phyloP scores from a whole-genome alignment of 2,113 vertebrate genomes.

The Furnarius figulus region DNA sequence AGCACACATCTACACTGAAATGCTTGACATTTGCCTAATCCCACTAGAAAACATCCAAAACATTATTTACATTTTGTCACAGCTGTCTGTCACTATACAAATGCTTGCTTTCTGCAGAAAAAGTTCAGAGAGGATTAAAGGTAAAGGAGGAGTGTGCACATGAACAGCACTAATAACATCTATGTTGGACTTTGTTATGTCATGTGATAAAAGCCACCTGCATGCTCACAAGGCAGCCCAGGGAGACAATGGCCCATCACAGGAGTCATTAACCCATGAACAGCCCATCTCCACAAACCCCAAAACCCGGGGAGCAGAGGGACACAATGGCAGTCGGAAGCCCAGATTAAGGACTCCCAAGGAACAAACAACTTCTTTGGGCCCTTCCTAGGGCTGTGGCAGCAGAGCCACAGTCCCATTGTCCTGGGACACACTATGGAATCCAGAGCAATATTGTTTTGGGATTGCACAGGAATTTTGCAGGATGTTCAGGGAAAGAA shows the following conservation, averaged over 20 bases:
- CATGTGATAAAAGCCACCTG: not conserved
- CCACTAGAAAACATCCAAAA: not conserved
- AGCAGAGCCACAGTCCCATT: not conserved
- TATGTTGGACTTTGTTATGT: not conserved
- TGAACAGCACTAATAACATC: not conserved
- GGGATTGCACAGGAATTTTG: not conserved
- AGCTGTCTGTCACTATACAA: constrained; percentile 8
- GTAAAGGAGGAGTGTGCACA: not conserved
- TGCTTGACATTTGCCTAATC: not conserved
- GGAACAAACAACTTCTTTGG: not conserved
- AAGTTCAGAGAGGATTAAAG: not conserved
- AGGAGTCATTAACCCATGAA: not conserved
- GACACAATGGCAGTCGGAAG: not conserved
- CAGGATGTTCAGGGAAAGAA: not conserved
- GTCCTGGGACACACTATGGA: no score
- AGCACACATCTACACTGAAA: not conserved
- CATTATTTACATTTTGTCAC: not conserved
- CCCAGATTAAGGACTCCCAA: not conserved
- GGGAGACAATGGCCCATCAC: not conserved
- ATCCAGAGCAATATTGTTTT: not conserved
- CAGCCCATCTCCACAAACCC: not conserved
- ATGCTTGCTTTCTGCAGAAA: not conserved
- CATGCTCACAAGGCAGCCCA: not conserved
- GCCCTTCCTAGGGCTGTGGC: not conserved
- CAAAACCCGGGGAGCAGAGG: not conserved